Evolutionary conservation across 2,888 invertebrate species (phyloP).

Genomic region (Helobdella robusta): DNA sequence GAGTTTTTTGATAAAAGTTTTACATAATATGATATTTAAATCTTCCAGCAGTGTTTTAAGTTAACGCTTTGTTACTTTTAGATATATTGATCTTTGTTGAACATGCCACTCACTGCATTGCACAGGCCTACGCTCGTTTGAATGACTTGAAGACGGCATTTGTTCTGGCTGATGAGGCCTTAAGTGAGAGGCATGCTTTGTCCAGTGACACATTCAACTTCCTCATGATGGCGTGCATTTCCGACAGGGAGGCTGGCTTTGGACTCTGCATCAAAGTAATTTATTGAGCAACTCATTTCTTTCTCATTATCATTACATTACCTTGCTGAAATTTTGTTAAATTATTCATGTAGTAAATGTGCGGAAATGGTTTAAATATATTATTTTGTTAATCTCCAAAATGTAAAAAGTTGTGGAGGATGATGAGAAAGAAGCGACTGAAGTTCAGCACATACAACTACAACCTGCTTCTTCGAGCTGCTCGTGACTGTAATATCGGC

Average conservation of each 20-base stretch:
- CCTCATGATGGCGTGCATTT: constrained; percentile 72
- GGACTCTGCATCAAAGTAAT: constrained; percentile 63
- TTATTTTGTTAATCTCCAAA: not conserved
- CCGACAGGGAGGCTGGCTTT: constrained; percentile 69
- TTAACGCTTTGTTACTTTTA: no score
- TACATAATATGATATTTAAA: no score
- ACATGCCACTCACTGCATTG: no score
- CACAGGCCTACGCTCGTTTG: constrained; percentile 71
- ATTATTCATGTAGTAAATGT: not conserved
- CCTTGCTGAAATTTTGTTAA: not conserved
- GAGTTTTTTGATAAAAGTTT: no score
- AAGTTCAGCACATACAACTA: constrained; percentile 65
- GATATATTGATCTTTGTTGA: no score
- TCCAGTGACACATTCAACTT: constrained; percentile 66
- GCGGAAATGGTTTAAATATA: no score
- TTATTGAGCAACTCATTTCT: not conserved
- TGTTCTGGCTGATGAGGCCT: constrained; percentile 73
- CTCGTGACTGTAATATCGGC: constrained; percentile 72
- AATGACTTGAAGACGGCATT: constrained; percentile 70
- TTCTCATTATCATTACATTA: not conserved
- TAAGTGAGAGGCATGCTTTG: constrained; percentile 36
- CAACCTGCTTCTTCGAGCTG: constrained; percentile 69
- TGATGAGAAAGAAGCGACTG: constrained; percentile 53
- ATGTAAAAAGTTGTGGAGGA: constrained; percentile 22
- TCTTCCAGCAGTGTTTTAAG: no score